Evolutionary conservation across 2,113 vertebrate species (phyloP).

Genomic region (Mobula hypostoma): DNA sequence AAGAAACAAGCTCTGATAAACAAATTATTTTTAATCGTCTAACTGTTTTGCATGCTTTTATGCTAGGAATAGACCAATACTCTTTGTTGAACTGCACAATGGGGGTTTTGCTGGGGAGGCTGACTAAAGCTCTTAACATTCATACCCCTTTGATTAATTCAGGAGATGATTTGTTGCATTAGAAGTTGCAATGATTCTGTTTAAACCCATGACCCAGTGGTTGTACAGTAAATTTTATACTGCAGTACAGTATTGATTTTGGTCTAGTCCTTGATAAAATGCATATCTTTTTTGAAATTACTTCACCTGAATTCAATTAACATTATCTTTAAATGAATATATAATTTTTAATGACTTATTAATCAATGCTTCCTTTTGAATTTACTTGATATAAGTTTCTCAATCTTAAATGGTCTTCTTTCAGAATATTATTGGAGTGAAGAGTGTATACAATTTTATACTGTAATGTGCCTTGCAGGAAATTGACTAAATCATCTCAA

Average conservation of each 20-base stretch:
- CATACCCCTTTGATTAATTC: background rate
- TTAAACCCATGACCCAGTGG: background rate
- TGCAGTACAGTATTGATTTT: background rate
- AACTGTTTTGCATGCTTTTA: constrained; percentile 18
- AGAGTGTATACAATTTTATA: background rate
- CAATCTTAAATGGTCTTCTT: constrained; percentile 9
- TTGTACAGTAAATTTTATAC: background rate
- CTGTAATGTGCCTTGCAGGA: constrained; percentile 5
- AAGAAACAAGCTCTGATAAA: background rate
- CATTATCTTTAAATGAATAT: background rate
- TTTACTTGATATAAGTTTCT: constrained; percentile 11
- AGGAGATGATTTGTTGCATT: background rate
- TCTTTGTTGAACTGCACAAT: background rate
- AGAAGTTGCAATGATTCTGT: background rate
- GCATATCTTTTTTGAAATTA: constrained; percentile 13
- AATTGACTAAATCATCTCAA: background rate
- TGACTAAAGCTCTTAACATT: background rate
- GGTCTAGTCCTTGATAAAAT: constrained; percentile 5
- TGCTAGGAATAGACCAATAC: background rate
- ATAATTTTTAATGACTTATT: background rate
- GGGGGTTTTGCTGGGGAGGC: background rate
- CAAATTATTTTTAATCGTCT: constrained; percentile 3
- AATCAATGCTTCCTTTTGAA: background rate
- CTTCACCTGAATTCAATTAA: background rate
- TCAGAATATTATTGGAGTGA: background rate